Conservation (phyloP, 2,797 vertebrate species). For the Monodelphis domestica region DNA sequence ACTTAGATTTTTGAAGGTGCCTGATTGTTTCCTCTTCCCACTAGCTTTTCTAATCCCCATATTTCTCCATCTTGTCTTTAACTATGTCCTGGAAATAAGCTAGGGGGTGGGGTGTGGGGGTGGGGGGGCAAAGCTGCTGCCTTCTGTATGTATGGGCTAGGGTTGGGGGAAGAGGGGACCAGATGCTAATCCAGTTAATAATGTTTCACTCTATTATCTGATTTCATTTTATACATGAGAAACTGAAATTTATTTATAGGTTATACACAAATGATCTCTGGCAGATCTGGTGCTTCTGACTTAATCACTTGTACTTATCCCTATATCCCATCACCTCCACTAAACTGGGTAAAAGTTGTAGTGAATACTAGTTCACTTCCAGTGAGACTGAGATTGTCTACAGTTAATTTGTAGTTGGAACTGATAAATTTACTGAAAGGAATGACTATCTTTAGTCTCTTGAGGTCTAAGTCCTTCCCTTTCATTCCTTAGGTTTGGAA, state of each 20-base stretch:
- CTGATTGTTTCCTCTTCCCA: not conserved
- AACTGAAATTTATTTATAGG: not conserved
- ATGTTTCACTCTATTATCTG: not conserved
- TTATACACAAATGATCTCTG: not conserved
- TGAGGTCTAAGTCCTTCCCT: not conserved
- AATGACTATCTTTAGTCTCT: not conserved
- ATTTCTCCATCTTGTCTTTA: not conserved
- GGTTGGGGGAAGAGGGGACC: no score
- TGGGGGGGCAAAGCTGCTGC: not conserved
- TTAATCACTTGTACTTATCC: not conserved
- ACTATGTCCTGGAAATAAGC: not conserved
- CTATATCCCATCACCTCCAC: not conserved
- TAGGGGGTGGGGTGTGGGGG: no score
- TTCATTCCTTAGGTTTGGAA: not conserved
- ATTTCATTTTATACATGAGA: not conserved
- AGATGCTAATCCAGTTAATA: not conserved
- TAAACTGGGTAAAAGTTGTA: not conserved
- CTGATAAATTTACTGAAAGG: not conserved
- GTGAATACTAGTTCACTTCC: not conserved
- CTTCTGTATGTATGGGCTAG: not conserved
- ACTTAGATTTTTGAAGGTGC: not conserved
- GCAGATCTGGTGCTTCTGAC: not conserved
- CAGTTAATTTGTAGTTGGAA: not conserved
- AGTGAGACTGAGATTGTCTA: not conserved
- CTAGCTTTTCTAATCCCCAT: not conserved